These are phyloP conservation scores for Meteorus sp. DNA, from an alignment of 1,140 invertebrate genomes.

Conservation along the genomic window DNA sequence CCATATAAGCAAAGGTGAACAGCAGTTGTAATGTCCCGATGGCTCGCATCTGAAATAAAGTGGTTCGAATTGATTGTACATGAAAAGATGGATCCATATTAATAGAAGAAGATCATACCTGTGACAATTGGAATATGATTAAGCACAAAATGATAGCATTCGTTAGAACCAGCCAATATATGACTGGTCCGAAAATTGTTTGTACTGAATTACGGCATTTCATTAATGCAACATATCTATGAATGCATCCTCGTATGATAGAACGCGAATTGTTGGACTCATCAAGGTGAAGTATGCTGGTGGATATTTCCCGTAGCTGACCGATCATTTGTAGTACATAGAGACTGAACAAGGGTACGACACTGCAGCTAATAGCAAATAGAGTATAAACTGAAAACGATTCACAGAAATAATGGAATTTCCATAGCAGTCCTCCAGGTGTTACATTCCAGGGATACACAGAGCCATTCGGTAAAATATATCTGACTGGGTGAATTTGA, in stretches of 20 bases:
- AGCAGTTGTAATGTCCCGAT: no score
- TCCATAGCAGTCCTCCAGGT: background rate
- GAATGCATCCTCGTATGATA: slow-evolving; percentile 21
- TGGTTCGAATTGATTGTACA: no score
- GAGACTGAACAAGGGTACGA: slow-evolving; percentile 10
- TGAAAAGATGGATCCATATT: no score
- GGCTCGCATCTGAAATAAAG: no score
- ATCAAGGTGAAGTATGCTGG: slow-evolving; percentile 23
- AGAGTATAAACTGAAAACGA: background rate
- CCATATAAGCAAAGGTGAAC: background rate
- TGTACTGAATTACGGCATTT: slow-evolving; percentile 29
- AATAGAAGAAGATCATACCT: no score
- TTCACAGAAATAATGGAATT: slow-evolving; percentile 4
- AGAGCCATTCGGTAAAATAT: background rate
- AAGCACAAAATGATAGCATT: slow-evolving; percentile 35
- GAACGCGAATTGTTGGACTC: slow-evolving; percentile 16
- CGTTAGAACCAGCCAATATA: slow-evolving; percentile 29
- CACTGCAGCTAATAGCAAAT: background rate
- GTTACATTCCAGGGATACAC: slow-evolving; percentile 8
- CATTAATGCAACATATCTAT: slow-evolving; percentile 24
- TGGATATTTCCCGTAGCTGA: slow-evolving; percentile 25
- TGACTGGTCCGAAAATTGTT: slow-evolving; percentile 34
- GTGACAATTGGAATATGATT: slow-evolving; percentile 36
- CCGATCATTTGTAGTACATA: slow-evolving; percentile 22
- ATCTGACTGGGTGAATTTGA: background rate